Conservation (phyloP, 1,140 invertebrate genomes). For the Drosophila quadrilineata region DNA sequence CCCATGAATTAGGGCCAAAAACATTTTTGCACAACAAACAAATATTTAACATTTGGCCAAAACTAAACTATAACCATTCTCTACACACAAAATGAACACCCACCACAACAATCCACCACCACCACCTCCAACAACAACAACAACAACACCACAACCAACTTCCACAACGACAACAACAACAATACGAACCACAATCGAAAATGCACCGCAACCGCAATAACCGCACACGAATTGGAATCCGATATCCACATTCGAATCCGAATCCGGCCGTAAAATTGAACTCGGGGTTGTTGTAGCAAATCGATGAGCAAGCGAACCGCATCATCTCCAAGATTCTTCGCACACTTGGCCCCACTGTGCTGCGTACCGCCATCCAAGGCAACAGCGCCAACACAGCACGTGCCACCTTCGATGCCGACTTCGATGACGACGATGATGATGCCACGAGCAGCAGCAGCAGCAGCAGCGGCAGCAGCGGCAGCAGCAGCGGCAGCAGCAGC, state of each 20-base stretch:
- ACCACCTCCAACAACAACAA: too few relatives aligned
- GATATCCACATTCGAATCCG: too few relatives aligned
- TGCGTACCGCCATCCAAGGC: slow-evolving; percentile 82
- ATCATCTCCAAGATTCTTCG: slow-evolving; percentile 86
- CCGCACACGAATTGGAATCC: slow-evolving; percentile 25
- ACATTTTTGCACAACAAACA: too few relatives aligned
- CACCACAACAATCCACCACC: too few relatives aligned
- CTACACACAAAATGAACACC: too few relatives aligned
- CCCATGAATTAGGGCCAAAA: too few relatives aligned
- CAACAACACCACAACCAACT: slow-evolving; percentile 14
- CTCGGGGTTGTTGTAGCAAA: slow-evolving; percentile 85
- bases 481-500: slow-evolving; percentile 45
- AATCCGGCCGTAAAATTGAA: slow-evolving; percentile 14
- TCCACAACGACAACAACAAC: not conserved
- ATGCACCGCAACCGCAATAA: slow-evolving; percentile 8
- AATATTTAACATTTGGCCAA: too few relatives aligned
- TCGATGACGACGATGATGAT: slow-evolving; percentile 69
- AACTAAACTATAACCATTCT: too few relatives aligned
- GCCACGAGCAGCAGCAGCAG: slow-evolving; percentile 29
- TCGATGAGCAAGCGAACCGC: slow-evolving; percentile 89
- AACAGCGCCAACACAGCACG: slow-evolving; percentile 70
- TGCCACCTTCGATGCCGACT: slow-evolving; percentile 76
- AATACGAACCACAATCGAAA: not conserved
- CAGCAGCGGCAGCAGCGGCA: slow-evolving; percentile 52
- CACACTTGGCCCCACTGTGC: slow-evolving; percentile 85